Evolutionary conservation across 2,797 vertebrate genomes (phyloP).

Genomic region (Sphaeramia orbicularis): DNA sequence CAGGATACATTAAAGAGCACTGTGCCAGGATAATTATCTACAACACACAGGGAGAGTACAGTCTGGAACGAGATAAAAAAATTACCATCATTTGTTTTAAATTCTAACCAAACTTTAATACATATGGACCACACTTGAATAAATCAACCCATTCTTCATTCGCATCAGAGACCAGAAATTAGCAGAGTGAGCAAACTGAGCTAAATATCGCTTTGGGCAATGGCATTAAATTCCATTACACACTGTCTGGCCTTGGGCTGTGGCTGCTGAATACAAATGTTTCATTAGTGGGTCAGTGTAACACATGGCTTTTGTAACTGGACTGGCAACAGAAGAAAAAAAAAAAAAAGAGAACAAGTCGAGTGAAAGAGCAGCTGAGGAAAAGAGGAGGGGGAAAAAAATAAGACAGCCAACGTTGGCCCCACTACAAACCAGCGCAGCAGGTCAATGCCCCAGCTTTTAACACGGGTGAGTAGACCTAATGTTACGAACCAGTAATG

Average conservation of each 20-base stretch:
- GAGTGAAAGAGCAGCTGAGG: constrained; percentile 49
- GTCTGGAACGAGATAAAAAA: neutral
- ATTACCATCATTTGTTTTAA: neutral
- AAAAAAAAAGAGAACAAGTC: constrained; percentile 28
- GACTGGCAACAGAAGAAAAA: constrained; percentile 43
- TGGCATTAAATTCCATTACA: constrained; percentile 41
- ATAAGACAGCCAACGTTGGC: constrained; percentile 48
- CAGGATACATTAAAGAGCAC: no score
- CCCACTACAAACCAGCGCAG: constrained; percentile 58
- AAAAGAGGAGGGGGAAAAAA: constrained; percentile 34
- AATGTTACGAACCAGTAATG: constrained; percentile 48
- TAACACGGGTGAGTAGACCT: constrained; percentile 58
- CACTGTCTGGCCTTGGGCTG: constrained; percentile 27
- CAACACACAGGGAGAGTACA: neutral
- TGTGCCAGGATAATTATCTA: no score
- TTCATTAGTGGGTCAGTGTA: constrained; percentile 65
- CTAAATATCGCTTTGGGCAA: constrained; percentile 34
- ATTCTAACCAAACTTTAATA: neutral
- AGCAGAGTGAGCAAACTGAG: constrained; percentile 18
- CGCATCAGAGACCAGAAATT: constrained; percentile 5
- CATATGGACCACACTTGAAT: neutral
- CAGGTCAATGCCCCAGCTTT: constrained; percentile 65
- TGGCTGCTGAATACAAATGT: constrained; percentile 64
- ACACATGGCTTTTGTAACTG: constrained; percentile 56
- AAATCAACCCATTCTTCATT: constrained; percentile 24